These are phyloP conservation scores for Calameuta idolon DNA, from an alignment of 2,888 invertebrate genomes.

Conservation along the genomic window DNA sequence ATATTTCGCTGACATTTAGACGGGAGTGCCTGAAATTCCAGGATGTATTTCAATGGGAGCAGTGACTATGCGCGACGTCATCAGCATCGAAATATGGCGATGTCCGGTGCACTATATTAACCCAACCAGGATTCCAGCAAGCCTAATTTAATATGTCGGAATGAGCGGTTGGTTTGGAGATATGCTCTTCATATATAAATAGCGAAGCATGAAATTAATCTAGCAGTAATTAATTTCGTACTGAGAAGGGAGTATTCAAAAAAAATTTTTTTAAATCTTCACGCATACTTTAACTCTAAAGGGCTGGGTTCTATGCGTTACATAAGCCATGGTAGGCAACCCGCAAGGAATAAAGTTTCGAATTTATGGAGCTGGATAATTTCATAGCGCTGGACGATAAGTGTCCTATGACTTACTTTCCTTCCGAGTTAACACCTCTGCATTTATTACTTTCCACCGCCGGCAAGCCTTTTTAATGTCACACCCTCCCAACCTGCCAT, in stretches of 20 bases:
- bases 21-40: slow-evolving; percentile 19
- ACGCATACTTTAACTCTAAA: not conserved
- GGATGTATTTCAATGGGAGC: slow-evolving; percentile 3
- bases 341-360: not conserved
- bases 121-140: slow-evolving; percentile 31
- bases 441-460: not conserved
- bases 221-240: slow-evolving; percentile 20
- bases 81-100: slow-evolving; percentile 32
- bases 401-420: slow-evolving; percentile 6
- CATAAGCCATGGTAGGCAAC: not conserved
- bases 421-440: slow-evolving; percentile 1
- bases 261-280: not conserved
- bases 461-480: not conserved
- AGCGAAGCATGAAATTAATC: slow-evolving; percentile 17
- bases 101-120: slow-evolving; percentile 27
- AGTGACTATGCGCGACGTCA: slow-evolving; percentile 16
- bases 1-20: not conserved
- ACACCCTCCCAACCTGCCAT: not conserved
- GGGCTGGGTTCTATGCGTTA: not conserved
- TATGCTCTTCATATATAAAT: slow-evolving; percentile 11
- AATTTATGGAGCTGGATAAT: not conserved
- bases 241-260: not conserved
- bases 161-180: slow-evolving; percentile 6
- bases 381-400: not conserved
- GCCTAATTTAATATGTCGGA: slow-evolving; percentile 32